phyloP scores from a whole-genome alignment of 2,113 vertebrate genomes.

The Deroptyus accipitrinus region DNA sequence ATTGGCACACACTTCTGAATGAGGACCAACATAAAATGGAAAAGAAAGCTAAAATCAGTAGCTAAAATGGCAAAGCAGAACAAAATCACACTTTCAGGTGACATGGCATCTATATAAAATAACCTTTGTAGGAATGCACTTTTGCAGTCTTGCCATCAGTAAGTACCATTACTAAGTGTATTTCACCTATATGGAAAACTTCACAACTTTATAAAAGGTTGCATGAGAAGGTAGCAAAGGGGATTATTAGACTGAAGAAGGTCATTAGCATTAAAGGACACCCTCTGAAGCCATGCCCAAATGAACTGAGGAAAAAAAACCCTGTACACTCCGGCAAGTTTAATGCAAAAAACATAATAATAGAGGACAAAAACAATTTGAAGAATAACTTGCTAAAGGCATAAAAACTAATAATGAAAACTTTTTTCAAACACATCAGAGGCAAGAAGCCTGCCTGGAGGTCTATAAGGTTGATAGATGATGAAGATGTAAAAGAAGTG shows the following conservation, averaged over 20 bases:
- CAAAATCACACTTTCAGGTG: not conserved
- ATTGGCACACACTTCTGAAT: not conserved
- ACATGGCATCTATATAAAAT: not conserved
- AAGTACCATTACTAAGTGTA: not conserved
- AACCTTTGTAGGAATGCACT: not conserved
- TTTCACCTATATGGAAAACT: not conserved
- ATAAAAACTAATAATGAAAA: slow-evolving; percentile 65
- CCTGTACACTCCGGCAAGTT: not conserved
- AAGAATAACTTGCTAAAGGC: slow-evolving; percentile 66
- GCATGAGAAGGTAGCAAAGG: not conserved
- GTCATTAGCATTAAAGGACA: slow-evolving; percentile 36
- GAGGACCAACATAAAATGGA: not conserved
- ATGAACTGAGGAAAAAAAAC: not conserved
- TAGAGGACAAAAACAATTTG: slow-evolving; percentile 49
- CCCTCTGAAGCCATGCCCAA: slow-evolving; percentile 42
- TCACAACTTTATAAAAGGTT: not conserved
- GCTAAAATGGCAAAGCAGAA: not conserved
- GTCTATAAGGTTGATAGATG: slow-evolving; percentile 65
- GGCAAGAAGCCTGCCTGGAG: slow-evolving; percentile 41
- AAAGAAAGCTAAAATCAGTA: not conserved
- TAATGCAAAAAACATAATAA: slow-evolving; percentile 56
- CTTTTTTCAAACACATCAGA: slow-evolving; percentile 62
- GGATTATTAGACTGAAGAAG: not conserved
- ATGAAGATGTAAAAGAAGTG: slow-evolving; percentile 66
- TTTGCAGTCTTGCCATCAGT: not conserved